Evolutionary conservation across 2,113 vertebrate genomes (phyloP).

Genomic region (Leptosomus discolor): DNA sequence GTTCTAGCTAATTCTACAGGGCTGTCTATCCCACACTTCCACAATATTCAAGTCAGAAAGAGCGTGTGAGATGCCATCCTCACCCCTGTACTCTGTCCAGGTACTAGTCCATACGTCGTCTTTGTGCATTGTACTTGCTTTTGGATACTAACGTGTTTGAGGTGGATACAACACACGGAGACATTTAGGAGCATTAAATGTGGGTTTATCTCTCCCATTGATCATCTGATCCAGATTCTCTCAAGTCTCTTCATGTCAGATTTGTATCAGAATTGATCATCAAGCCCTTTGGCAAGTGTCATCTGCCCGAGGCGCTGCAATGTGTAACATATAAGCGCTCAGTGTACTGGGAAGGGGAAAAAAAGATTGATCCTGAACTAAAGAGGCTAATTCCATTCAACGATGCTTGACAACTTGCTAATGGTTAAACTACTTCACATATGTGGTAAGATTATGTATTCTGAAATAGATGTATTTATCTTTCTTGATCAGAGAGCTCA

Average conservation of each 20-base stretch:
- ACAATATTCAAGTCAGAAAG: neutral
- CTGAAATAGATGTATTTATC: conserved; percentile 51
- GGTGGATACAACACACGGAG: neutral
- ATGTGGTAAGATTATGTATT: conserved; percentile 13
- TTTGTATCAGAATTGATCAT: conserved; percentile 70
- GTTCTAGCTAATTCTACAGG: neutral
- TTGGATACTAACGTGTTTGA: neutral
- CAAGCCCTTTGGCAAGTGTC: conserved; percentile 63
- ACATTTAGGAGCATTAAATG: neutral
- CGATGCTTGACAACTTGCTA: conserved; percentile 55
- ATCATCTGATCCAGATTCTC: conserved; percentile 49
- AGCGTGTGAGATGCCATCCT: neutral
- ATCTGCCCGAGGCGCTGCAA: conserved; percentile 48
- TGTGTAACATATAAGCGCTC: conserved; percentile 28
- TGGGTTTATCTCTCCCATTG: neutral
- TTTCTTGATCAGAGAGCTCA: conserved; percentile 11
- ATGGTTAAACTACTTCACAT: conserved; percentile 57
- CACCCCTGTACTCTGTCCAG: neutral
- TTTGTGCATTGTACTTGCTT: neutral
- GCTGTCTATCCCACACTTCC: neutral
- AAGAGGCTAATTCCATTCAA: conserved; percentile 61
- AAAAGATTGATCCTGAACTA: conserved; percentile 16
- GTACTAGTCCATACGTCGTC: rapidly evolving
- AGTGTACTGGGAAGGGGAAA: conserved; percentile 20
- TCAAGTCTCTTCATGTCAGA: conserved; percentile 53